Evolutionary conservation across 2,113 vertebrate species (phyloP), one percentile per base, ranked within the genome.

Genomic region (Coryphaenoides rupestris): DNA sequence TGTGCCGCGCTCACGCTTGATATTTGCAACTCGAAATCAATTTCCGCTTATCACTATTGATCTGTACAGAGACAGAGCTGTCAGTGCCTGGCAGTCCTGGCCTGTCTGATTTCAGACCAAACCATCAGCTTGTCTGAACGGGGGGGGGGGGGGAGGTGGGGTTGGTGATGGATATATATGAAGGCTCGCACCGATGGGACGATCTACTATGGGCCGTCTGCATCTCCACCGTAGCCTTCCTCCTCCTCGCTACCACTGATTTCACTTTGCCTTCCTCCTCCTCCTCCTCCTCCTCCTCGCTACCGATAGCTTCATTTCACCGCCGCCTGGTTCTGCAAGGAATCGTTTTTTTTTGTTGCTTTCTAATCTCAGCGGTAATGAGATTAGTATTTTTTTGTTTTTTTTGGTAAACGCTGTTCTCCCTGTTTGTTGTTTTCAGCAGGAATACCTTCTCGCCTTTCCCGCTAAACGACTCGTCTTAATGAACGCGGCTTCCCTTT

Each of bases 21-120:
- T 76, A 63, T 76, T 78, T 78, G 67, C 59, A 55, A 59, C 65
- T 73, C 3, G 5, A 77, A 85, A 80, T 77, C 47, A 79, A 79
- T 81, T 84, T 68, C 57, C 60, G 28, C 56, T 80, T 70, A 80
- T 82, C 74, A 66, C 70, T 78, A 83, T 77, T 80, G 82, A 87
- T 84, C 78, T 77, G 69, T 55, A 52, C 68, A 63, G 70, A 76
- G 76, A 74, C 78, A 74, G 73, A n/a, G 74, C 73, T 83, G 75
- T 80, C 61, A 52, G 69, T 56, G 24, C n/a, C 4, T 69, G 78
- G 69, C 76, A 80, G 75, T 40, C 22, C 59, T 57, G 65, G 79
- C 56, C 74, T 63, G 40, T 77, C 73, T 82, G 75, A 84, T 85
- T 85, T 83, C 78, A 49, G 66, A 69, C 60, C 33, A 56, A 70